Percentiles rank a stretch among this genome's conserved stretches.
Conservation (phyloP, 2,888 invertebrate species). For the Hemicrepidius hirtus region DNA sequence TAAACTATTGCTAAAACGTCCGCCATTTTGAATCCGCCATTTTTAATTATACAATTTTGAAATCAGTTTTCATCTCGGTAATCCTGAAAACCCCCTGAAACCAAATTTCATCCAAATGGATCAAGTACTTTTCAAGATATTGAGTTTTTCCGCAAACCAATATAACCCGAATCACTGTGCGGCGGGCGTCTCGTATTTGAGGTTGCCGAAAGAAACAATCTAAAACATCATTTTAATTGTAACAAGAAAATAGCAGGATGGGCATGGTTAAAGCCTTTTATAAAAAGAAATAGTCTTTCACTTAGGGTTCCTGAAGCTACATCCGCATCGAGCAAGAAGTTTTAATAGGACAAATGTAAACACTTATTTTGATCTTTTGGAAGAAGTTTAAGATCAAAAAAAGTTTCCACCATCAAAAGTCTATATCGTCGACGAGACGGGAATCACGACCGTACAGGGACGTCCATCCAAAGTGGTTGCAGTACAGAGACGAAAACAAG, state of each 20-base stretch:
- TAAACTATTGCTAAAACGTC: too few relatives aligned
- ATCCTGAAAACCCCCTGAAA: too few relatives aligned
- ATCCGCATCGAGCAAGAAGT: constrained; percentile 12
- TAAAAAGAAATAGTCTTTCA: constrained; percentile 17
- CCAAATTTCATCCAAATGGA: too few relatives aligned
- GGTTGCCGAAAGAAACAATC: constrained; percentile 19
- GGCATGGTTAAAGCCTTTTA: constrained; percentile 9
- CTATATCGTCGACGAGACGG: neutral
- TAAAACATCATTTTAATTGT: constrained; percentile 15
- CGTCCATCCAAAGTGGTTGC: neutral
- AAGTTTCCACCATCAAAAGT: neutral
- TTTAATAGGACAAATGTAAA: constrained; percentile 21
- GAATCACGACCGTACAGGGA: neutral
- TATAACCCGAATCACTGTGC: too few relatives aligned
- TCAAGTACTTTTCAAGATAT: too few relatives aligned
- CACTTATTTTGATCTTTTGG: constrained; percentile 9
- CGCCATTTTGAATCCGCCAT: too few relatives aligned
- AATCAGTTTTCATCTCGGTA: too few relatives aligned
- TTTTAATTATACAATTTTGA: too few relatives aligned
- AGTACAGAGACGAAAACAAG: neutral
- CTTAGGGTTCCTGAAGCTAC: constrained; percentile 20
- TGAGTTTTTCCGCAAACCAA: too few relatives aligned
- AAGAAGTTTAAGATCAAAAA: neutral
- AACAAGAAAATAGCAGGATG: constrained; percentile 8
- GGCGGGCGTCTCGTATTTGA: constrained; percentile 28